These are phyloP conservation scores for Pteronotus mesoamericanus DNA, from an alignment of 2,797 vertebrate species.

Conservation along the genomic window DNA sequence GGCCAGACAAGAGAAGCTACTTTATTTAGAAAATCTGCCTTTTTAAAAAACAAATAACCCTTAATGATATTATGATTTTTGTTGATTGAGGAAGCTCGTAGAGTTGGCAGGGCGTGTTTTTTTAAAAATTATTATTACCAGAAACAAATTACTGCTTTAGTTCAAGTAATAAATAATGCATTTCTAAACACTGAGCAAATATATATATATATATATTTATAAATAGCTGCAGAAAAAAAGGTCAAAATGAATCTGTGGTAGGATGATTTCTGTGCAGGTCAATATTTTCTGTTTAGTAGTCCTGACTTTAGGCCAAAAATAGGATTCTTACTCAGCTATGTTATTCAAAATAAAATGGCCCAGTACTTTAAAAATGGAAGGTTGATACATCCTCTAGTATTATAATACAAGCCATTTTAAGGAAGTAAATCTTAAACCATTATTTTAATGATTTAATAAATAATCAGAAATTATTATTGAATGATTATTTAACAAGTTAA, in stretches of 20 bases:
- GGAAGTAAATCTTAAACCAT: neutral
- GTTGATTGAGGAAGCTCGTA: conserved; percentile 56
- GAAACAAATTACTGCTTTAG: conserved; percentile 57
- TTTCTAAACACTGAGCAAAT: conserved; percentile 32
- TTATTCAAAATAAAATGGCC: conserved; percentile 42
- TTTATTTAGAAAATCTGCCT: conserved; percentile 5
- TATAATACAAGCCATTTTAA: neutral
- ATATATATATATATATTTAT: neutral
- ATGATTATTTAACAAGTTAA: conserved; percentile 14
- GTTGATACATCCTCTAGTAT: neutral
- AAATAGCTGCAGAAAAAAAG: conserved; percentile 24
- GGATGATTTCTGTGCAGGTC: neutral
- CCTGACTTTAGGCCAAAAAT: conserved; percentile 14
- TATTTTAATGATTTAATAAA: neutral
- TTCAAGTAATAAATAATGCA: conserved; percentile 62
- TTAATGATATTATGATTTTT: conserved; percentile 31
- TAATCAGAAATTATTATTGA: conserved; percentile 25
- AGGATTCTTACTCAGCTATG: neutral
- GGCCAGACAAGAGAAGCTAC: neutral
- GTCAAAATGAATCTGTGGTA: conserved; percentile 38
- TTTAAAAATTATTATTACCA: conserved; percentile 36
- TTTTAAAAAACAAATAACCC: neutral
- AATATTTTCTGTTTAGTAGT: conserved; percentile 8
- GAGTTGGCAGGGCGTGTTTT: conserved; percentile 16
- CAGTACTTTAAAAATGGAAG: conserved; percentile 34